These are phyloP conservation scores for Oxytorus armatus DNA, from an alignment of 2,888 invertebrate genomes.

Conservation along the genomic window DNA sequence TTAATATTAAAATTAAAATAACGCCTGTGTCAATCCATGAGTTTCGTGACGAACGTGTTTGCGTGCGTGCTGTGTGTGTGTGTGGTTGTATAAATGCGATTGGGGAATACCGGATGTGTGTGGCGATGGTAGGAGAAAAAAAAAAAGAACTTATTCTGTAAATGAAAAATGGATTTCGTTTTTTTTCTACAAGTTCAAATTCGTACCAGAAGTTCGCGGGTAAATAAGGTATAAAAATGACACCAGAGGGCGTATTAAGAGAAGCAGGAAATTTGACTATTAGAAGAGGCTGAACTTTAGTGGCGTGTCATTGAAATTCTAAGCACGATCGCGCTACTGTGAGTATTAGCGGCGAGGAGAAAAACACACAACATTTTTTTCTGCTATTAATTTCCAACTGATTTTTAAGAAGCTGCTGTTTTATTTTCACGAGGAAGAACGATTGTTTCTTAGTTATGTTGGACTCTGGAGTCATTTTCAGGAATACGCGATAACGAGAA, in stretches of 20 bases:
- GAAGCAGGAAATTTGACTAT: slow-evolving; percentile 19
- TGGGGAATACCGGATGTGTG: not conserved
- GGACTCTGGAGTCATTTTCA: not conserved
- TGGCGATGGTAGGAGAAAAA: slow-evolving; percentile 21
- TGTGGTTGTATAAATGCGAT: not conserved
- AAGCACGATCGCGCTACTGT: too few species aligned
- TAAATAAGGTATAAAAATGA: slow-evolving; percentile 8
- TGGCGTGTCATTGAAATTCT: too few species aligned
- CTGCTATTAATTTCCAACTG: too few species aligned
- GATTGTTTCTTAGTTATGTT: not conserved
- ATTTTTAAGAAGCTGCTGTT: too few species aligned
- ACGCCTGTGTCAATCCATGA: slow-evolving; percentile 67
- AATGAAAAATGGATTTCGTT: slow-evolving; percentile 8
- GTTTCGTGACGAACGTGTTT: slow-evolving; percentile 16
- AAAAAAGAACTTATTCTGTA: slow-evolving; percentile 36
- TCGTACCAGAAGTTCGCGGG: not conserved
- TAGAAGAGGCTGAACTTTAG: not conserved
- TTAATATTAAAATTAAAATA: slow-evolving; percentile 58
- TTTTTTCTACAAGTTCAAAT: not conserved
- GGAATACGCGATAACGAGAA: not conserved
- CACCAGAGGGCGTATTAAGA: slow-evolving; percentile 12
- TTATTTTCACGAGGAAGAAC: too few species aligned
- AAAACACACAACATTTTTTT: too few species aligned
- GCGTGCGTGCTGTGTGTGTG: slow-evolving; percentile 18
- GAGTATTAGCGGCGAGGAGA: too few species aligned